A percentile compares a stretch with the other conserved stretches of the same genome.
phyloP scores from a whole-genome alignment of 1,140 invertebrate genomes.

The Brachionus rubens region DNA sequence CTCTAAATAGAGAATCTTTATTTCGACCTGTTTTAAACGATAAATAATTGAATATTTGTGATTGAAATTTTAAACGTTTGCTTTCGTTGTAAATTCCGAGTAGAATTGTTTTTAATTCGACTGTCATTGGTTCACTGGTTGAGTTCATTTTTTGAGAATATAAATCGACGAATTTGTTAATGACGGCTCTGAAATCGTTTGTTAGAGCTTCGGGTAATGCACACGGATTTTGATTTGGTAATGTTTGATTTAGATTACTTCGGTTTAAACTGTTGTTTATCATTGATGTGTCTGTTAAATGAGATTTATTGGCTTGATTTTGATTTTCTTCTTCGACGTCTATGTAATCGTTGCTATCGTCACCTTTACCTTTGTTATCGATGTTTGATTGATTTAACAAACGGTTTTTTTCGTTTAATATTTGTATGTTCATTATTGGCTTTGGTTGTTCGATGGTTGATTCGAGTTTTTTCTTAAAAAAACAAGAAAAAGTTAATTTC shows the following conservation, averaged over 20 bases:
- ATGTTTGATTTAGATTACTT: neutral
- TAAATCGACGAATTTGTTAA: neutral
- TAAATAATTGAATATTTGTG: slow-evolving; percentile 19
- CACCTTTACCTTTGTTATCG: neutral
- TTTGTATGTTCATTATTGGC: neutral
- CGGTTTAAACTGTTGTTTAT: slow-evolving; percentile 5
- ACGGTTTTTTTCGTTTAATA: slow-evolving; percentile 24
- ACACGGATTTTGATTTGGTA: neutral
- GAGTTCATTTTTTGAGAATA: neutral
- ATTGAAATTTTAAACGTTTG: slow-evolving; percentile 3
- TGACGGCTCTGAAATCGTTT: neutral
- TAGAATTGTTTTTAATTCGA: neutral
- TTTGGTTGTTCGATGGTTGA: neutral
- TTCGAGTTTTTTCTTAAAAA: slow-evolving; percentile 29
- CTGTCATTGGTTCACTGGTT: neutral
- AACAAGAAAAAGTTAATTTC: neutral
- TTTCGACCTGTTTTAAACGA: neutral
- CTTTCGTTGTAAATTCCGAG: neutral
- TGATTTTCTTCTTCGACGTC: slow-evolving; percentile 17
- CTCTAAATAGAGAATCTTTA: slow-evolving; percentile 11
- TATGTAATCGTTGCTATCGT: slow-evolving; percentile 31
- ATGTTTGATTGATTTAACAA: neutral
- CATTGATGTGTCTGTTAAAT: neutral
- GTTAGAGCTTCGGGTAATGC: neutral
- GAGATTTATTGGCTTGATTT: slow-evolving; percentile 11